Conservation (phyloP, 1,140 invertebrate species). For the Eupristina koningsbergeri region DNA sequence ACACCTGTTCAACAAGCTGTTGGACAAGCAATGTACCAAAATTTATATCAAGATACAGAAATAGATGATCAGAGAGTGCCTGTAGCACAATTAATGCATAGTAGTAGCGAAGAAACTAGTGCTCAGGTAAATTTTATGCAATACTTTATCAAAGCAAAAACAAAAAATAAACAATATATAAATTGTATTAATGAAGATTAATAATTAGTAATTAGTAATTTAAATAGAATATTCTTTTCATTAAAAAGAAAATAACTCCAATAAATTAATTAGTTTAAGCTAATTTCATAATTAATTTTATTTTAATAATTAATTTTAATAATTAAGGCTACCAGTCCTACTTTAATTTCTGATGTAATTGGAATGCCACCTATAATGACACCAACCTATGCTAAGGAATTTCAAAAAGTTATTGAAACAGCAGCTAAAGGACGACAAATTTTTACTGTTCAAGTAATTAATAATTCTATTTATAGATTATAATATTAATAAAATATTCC, state of each 20-base stretch:
- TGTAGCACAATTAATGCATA: slow-evolving; percentile 73
- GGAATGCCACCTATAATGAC: slow-evolving; percentile 76
- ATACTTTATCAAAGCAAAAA: neutral
- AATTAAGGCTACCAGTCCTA: slow-evolving; percentile 69
- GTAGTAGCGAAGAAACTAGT: slow-evolving; percentile 73
- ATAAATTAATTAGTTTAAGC: no score
- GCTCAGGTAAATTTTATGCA: slow-evolving; percentile 61
- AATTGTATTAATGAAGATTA: no score
- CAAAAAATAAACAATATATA: neutral
- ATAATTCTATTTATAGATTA: neutral
- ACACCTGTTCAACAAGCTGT: slow-evolving; percentile 67
- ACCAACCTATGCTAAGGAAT: slow-evolving; percentile 77
- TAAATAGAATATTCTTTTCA: no score
- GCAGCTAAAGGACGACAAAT: slow-evolving; percentile 79
- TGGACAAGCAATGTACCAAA: slow-evolving; percentile 68
- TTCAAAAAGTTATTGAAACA: slow-evolving; percentile 78
- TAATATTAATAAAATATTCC: neutral
- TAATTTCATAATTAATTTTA: no score
- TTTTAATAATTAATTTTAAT: slow-evolving; percentile 49
- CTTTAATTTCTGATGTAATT: slow-evolving; percentile 70
- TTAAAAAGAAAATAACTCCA: no score
- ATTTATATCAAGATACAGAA: slow-evolving; percentile 70
- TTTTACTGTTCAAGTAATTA: slow-evolving; percentile 75
- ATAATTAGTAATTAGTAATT: no score
- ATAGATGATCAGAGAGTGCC: slow-evolving; percentile 75